Percentiles rank a stretch among this genome's conserved stretches.
phyloP scores from a whole-genome alignment of 2,113 vertebrate genomes.

The Pongo pygmaeus region DNA sequence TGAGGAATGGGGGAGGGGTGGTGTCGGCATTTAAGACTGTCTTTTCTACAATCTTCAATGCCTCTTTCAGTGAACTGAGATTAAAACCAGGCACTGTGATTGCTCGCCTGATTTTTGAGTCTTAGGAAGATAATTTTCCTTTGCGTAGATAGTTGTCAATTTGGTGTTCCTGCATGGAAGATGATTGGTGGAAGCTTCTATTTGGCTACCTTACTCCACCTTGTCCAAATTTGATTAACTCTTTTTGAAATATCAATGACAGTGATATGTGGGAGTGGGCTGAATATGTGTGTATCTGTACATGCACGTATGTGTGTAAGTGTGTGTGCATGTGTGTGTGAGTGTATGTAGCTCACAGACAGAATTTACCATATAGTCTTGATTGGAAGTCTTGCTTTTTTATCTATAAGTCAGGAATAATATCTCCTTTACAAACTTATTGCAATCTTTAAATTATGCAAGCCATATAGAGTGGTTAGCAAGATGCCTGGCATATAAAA shows the following conservation, averaged over 20 bases:
- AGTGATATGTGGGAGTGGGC: not conserved
- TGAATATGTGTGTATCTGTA: not conserved
- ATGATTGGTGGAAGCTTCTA: no score
- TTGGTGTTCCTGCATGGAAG: no score
- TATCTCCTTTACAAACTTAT: not conserved
- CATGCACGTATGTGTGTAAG: not conserved
- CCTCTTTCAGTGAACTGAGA: no score
- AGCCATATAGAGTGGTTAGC: not conserved
- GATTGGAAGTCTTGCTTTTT: not conserved
- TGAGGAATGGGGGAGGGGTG: no score
- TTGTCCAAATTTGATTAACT: not conserved
- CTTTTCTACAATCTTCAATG: no score
- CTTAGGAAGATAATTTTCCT: no score
- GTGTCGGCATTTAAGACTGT: no score
- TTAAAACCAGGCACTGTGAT: no score
- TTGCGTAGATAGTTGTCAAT: no score
- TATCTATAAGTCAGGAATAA: not conserved
- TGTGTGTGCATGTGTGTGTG: not conserved
- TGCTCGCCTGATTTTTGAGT: no score
- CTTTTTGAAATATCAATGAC: not conserved
- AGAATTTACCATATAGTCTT: not conserved
- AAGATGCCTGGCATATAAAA: constrained; percentile 33
- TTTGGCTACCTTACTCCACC: no score
- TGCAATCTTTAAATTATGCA: not conserved
- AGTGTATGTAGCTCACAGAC: not conserved